phyloP scores from a whole-genome alignment of 2,797 vertebrate species.

The Calcarius lapponicus region DNA sequence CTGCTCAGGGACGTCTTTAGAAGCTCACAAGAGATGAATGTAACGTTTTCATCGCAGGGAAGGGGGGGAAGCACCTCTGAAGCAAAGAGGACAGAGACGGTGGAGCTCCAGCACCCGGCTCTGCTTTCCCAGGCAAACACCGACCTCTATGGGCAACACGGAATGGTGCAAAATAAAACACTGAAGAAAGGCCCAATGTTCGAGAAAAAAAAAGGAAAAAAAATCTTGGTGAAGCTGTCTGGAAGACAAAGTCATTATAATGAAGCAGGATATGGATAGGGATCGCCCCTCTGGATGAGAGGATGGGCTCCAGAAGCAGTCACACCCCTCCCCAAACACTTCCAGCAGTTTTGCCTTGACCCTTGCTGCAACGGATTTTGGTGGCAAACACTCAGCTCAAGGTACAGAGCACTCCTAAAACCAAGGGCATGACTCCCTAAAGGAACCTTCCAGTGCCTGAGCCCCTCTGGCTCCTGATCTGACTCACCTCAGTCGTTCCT shows the following conservation, averaged over 20 bases:
- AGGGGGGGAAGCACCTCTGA: neutral
- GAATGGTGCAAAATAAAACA: neutral
- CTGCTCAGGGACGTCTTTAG: neutral
- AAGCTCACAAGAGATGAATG: neutral
- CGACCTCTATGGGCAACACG: neutral
- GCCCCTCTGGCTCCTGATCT: neutral
- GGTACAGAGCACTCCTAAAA: neutral
- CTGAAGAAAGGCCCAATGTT: neutral
- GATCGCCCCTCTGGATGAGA: fast-evolving
- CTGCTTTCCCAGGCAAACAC: conserved; percentile 4
- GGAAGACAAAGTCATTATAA: neutral
- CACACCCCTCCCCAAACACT: neutral
- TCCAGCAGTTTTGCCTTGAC: fast-evolving
- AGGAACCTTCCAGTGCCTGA: neutral
- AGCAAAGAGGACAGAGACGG: neutral
- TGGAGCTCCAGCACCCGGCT: fast-evolving
- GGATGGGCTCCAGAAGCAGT: neutral
- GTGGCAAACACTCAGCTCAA: neutral
- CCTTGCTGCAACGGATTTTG: neutral
- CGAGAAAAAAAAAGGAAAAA: neutral
- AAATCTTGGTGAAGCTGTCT: neutral
- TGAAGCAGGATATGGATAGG: neutral
- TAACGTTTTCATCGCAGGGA: neutral
- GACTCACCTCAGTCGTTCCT: fast-evolving
- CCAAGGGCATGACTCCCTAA: neutral